Conservation (phyloP, 2,797 vertebrate genomes). For the Phoebastria nigripes region DNA sequence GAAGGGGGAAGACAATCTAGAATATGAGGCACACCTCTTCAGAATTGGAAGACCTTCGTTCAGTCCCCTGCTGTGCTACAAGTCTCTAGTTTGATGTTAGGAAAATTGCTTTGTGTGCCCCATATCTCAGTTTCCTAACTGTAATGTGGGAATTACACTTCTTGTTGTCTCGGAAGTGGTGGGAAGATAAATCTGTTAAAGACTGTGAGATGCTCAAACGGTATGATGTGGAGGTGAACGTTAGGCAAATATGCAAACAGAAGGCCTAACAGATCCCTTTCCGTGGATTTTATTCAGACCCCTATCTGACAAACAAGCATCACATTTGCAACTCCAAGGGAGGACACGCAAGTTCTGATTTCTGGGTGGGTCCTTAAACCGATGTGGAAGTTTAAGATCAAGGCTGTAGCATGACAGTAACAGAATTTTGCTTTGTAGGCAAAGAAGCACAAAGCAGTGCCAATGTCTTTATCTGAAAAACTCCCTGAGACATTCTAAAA, state of each 20-base stretch:
- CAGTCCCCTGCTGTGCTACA: not conserved
- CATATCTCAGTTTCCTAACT: not conserved
- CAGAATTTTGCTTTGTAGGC: slow-evolving; percentile 3
- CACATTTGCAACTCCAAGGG: not conserved
- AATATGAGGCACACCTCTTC: not conserved
- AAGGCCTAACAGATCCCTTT: not conserved
- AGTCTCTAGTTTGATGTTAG: not conserved
- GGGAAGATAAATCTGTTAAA: slow-evolving; percentile 31
- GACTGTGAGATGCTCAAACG: not conserved
- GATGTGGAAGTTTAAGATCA: not conserved
- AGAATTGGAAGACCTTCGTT: not conserved
- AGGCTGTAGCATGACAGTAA: not conserved
- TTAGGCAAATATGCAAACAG: not conserved
- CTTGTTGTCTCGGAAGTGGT: not conserved
- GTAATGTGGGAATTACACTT: not conserved
- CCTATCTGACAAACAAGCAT: not conserved
- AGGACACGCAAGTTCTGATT: not conserved
- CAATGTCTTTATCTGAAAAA: slow-evolving; percentile 37
- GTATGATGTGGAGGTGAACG: not conserved
- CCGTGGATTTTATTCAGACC: not conserved
- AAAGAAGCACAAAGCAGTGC: not conserved
- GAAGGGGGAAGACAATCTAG: not conserved
- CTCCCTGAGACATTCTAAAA: slow-evolving; percentile 37
- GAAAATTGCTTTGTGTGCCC: not conserved
- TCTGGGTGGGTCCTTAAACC: not conserved